Evolutionary conservation across 2,113 vertebrate species (phyloP), one percentile per base, ranked within the genome.

Genomic region (Eublepharis macularius): DNA sequence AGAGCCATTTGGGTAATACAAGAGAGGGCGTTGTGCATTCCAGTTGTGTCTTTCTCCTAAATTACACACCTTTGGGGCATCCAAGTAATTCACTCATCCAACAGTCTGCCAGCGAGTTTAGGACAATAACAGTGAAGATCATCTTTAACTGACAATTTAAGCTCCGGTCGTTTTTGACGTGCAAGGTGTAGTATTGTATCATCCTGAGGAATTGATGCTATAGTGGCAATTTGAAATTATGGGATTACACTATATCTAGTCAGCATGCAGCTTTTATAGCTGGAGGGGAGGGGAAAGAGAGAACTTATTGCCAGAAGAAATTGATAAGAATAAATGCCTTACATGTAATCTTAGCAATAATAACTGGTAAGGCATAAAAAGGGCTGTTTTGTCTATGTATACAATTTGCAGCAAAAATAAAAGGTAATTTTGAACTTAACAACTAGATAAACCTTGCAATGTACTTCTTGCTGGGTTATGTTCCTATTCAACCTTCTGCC

Each of bases 181-280:
- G 76, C 87, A 87, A 89, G 87, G 65, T 90, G 65, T 92, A 89
- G 89, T 92, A 91, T 93, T 89, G 91, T 91, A 93, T 93, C 92
- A 92, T 90, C 66, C 80, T 91, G 87, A 87, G 75, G 72, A 92
- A 91, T 11, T 84, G 80, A 81, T 68, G 34, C 81, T 41, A 90
- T 6, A 47, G 87, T 85, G 90, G 90, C 82, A 92, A 47, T 86
- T 89, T 90, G 60, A 91, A 85, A 87, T 87, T 91, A 79, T 0
- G 16, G 89, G 85, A 69, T 92, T 94, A 90, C 41, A 80, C 65
- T 75, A 70, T 84, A 72, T 89, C 84, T 69, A 76, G 57, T 91
- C 86, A 86, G 91, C 81, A 89, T 91, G 81, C 82, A 90, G 87
- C 80, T 93, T 54, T 85, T 90, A 80, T 60, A 88, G 57, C 34